Evolutionary conservation across 1,140 invertebrate species (phyloP), one percentile per base, ranked within the genome.

Genomic region (Drosophila sulfurigaster): DNA sequence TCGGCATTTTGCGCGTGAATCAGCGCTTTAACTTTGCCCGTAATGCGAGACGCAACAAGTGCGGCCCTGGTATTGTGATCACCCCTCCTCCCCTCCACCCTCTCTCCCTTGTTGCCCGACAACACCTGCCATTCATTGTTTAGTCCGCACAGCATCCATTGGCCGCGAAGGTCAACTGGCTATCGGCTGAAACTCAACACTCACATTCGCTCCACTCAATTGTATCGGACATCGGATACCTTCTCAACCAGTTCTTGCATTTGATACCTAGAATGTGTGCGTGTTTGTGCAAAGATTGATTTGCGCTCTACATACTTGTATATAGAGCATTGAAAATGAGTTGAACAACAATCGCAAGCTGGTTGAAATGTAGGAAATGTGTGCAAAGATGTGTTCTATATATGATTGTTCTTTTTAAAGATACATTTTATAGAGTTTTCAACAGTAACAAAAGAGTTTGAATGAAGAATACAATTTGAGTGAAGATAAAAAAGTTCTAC

Each of bases 1-100:
- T 58, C 20, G 28, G 32, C 41, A 59, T 30, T 69, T 68, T 16
- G 54, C 66, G 46, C 63, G 57, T 90, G 85, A 88, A 75, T 81
- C 85, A 75, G 74, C 81, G 69, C 13, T 73, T 80, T 45, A 59
- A 46, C 7, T 43, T 43, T n/a, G n/a, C 41, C n/a, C 25, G 69
- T 79, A 79, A 79, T 56, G 73, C 49, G 66, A 75, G 52, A 32
- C 57, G 48, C 52, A 16, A 83, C 63, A 71, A 54, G 38, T 59
- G 65, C 57, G 58, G 68, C 58, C 59, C 46, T 58, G 74, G 64
- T 59, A 43, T 48, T 41, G 56, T 30, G 46, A 28, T 59, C 54
- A 38, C 46, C 38, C 52, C 46, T 41, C 35, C 46, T 2, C 41
- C 20, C 35, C 13, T 43, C 25, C 48, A 57, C 46, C 51, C 13